Evolutionary conservation across 2,113 vertebrate genomes (phyloP).

Genomic region (Mormyrus iriodes): DNA sequence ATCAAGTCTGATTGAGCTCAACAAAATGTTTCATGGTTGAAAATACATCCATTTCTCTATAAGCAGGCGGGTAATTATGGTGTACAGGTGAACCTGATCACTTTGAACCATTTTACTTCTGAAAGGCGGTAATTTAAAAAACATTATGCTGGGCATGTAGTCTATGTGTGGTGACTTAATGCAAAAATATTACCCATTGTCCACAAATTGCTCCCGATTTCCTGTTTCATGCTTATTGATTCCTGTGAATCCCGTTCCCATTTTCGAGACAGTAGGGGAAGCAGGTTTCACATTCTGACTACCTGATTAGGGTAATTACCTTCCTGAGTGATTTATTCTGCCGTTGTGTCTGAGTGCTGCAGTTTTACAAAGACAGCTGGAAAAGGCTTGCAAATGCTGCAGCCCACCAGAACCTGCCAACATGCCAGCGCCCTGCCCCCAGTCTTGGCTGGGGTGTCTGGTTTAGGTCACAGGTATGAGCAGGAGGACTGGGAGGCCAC

Average conservation of each 20-base stretch:
- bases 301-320: neutral
- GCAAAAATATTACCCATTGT: slow-evolving; percentile 2
- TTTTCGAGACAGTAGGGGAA: neutral
- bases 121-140: neutral
- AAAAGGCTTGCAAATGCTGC: neutral
- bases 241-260: neutral
- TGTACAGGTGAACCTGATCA: neutral
- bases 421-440: neutral
- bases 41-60: neutral
- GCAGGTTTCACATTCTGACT: neutral
- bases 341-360: neutral
- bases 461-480: neutral
- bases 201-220: neutral
- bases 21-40: neutral
- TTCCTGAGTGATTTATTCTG: neutral
- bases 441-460: neutral
- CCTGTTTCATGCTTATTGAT: neutral
- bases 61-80: neutral
- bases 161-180: neutral
- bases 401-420: neutral
- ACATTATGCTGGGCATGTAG: neutral
- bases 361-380: neutral
- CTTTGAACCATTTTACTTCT: neutral
- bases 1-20: neutral
- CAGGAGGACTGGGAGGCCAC: neutral